These are phyloP conservation scores for Euura lappo DNA, from an alignment of 1,140 invertebrate species.

Conservation along the genomic window DNA sequence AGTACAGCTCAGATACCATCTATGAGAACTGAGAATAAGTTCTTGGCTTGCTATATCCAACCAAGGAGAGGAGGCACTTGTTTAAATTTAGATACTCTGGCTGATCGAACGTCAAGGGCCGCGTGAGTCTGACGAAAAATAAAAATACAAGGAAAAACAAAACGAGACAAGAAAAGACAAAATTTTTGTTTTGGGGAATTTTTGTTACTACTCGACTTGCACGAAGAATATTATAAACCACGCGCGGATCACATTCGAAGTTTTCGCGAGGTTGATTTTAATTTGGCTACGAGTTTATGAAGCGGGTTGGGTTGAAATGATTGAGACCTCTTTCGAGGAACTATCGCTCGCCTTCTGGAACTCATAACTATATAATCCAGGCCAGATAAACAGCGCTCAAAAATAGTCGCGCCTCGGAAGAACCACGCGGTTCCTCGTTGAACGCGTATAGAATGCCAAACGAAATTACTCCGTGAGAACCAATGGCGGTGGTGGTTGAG, in stretches of 20 bases:
- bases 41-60: neutral
- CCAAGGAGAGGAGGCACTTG: neutral
- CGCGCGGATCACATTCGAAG: too few relatives aligned
- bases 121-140: neutral
- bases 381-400: slow-evolving; percentile 55
- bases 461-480: neutral
- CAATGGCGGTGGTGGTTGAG: too few relatives aligned
- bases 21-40: neutral
- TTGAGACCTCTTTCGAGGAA: slow-evolving; percentile 52
- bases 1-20: neutral
- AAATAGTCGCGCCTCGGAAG: slow-evolving; percentile 43
- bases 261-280: too few relatives aligned
- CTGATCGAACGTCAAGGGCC: slow-evolving; percentile 1
- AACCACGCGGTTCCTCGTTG: slow-evolving; percentile 1
- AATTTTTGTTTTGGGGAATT: too few relatives aligned
- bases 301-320: slow-evolving; percentile 12
- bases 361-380: slow-evolving; percentile 57
- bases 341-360: slow-evolving; percentile 55
- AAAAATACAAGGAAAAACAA: too few relatives aligned
- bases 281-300: too few relatives aligned
- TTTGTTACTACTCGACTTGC: too few relatives aligned
- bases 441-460: neutral
- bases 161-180: too few relatives aligned
- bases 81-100: neutral
- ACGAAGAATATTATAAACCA: too few relatives aligned